Evolutionary conservation across 2,888 invertebrate genomes (phyloP).

Genomic region (Pherbina coryleti): DNA sequence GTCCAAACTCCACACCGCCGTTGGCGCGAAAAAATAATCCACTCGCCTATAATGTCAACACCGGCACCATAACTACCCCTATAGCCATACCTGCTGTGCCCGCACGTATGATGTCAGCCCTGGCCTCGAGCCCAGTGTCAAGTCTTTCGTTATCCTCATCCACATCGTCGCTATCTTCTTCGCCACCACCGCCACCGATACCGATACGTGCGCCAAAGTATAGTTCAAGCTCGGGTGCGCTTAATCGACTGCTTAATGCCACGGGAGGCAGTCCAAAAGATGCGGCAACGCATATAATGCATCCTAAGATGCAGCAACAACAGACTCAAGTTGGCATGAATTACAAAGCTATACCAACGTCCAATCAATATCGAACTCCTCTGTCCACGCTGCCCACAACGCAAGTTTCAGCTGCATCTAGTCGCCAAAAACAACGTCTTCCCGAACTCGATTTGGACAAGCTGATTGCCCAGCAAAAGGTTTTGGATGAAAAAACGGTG

Average conservation of each 20-base stretch:
- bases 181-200: slow-evolving; percentile 65
- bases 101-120: slow-evolving; percentile 55
- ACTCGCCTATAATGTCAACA: slow-evolving; percentile 46
- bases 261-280: slow-evolving; percentile 35
- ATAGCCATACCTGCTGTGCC: slow-evolving; percentile 59
- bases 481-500: slow-evolving; percentile 60
- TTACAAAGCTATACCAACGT: neutral
- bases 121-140: slow-evolving; percentile 62
- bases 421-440: neutral
- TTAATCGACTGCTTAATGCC: slow-evolving; percentile 50
- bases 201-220: slow-evolving; percentile 65
- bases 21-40: slow-evolving; percentile 59
- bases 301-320: neutral
- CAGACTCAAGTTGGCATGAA: neutral
- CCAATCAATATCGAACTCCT: slow-evolving; percentile 25
- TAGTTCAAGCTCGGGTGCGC: slow-evolving; percentile 47
- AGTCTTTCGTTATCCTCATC: slow-evolving; percentile 65
- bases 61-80: slow-evolving; percentile 49
- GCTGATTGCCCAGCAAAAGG: slow-evolving; percentile 61
- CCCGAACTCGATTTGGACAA: slow-evolving; percentile 58
- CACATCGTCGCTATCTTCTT: slow-evolving; percentile 65
- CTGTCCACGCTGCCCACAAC: slow-evolving; percentile 48
- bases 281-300: neutral
- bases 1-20: slow-evolving; percentile 51
- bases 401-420: slow-evolving; percentile 22